These are phyloP conservation scores for Indri indri DNA, from an alignment of 2,113 vertebrate genomes.

Conservation along the genomic window DNA sequence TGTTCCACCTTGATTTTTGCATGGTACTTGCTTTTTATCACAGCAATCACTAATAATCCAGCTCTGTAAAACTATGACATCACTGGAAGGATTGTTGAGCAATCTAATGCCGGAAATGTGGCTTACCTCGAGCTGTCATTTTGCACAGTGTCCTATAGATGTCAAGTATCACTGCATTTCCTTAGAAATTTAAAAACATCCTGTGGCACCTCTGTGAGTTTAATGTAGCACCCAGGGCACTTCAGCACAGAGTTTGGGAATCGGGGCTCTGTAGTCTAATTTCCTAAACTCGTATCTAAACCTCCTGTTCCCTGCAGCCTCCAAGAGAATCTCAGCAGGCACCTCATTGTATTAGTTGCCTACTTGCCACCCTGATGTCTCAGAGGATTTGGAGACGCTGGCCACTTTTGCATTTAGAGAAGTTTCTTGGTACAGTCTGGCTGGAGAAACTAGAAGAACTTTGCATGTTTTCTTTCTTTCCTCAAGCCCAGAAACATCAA, in stretches of 20 bases:
- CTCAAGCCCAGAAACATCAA: neutral
- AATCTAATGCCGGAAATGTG: neutral
- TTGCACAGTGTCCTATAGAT: neutral
- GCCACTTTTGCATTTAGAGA: neutral
- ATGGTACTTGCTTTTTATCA: neutral
- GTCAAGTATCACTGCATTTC: neutral
- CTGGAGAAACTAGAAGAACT: neutral
- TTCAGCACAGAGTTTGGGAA: neutral
- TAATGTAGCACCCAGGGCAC: neutral
- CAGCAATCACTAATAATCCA: neutral
- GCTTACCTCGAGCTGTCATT: neutral
- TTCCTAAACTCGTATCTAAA: neutral
- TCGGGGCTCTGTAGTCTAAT: neutral
- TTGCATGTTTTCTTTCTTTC: neutral
- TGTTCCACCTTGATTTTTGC: neutral
- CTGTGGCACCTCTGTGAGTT: neutral
- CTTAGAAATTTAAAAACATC: neutral
- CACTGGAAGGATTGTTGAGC: neutral
- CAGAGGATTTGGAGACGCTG: neutral
- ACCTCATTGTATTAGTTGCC: too few species aligned
- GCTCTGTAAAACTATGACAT: neutral
- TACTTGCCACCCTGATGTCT: neutral
- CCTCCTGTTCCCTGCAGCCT: neutral
- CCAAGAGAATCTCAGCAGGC: neutral
- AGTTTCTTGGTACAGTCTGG: neutral